phyloP scores from a whole-genome alignment of 2,797 vertebrate genomes.

The Sebastes alutus region DNA sequence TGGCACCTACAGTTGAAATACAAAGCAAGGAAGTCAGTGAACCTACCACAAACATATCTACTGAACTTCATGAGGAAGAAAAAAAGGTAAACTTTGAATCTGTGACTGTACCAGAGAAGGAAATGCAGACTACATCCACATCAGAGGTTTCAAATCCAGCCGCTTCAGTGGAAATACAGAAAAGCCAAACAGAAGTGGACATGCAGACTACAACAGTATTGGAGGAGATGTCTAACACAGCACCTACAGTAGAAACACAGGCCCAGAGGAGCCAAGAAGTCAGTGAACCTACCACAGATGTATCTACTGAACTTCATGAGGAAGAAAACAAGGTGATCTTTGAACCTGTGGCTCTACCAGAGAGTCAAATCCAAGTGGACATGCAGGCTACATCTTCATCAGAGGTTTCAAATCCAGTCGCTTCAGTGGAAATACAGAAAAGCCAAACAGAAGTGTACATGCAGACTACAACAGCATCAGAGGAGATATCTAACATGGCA shows the following conservation, averaged over 20 bases:
- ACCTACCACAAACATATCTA: background rate
- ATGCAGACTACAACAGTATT: background rate
- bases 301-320: background rate
- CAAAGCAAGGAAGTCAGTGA: constrained; percentile 23
- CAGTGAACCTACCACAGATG: background rate
- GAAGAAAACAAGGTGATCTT: background rate
- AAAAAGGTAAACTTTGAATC: background rate
- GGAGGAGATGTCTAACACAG: background rate
- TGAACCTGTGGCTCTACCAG: fast-evolving
- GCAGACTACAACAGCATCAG: background rate
- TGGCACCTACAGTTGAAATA: background rate
- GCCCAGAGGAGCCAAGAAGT: background rate
- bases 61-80: background rate
- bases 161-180: background rate
- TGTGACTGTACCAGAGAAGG: background rate
- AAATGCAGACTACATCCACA: background rate
- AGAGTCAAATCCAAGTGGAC: background rate
- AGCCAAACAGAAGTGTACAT: background rate
- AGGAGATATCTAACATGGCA: background rate
- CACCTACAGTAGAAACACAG: background rate
- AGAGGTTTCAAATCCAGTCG: no score
- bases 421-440: constrained; percentile 6
- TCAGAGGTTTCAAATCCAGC: background rate
- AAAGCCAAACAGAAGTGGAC: background rate
- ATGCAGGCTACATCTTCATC: background rate